These are phyloP conservation scores for Artibeus jamaicensis DNA, from an alignment of 2,797 vertebrate species.

Conservation along the genomic window DNA sequence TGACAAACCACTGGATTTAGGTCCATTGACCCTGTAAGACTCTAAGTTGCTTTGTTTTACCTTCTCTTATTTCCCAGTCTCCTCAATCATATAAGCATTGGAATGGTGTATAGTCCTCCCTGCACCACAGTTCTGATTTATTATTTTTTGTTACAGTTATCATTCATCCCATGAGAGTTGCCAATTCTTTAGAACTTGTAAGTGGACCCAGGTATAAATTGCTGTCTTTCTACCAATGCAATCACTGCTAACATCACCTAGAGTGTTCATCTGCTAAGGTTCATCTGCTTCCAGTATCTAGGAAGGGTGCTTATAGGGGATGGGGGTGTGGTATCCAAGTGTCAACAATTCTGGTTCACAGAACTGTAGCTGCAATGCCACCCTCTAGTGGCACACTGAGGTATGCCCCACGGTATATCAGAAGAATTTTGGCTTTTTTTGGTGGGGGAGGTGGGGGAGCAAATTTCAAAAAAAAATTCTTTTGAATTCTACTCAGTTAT, in stretches of 20 bases:
- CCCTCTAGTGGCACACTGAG: constrained; percentile 17
- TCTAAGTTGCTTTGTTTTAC: neutral
- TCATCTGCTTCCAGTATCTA: neutral
- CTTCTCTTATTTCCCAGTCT: neutral
- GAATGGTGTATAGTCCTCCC: neutral
- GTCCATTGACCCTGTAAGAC: neutral
- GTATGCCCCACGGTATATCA: neutral
- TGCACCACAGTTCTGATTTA: neutral
- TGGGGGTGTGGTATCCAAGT: neutral
- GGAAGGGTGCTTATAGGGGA: neutral
- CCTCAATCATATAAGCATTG: neutral
- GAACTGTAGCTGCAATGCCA: neutral
- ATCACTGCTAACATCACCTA: neutral
- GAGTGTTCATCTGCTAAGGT: neutral
- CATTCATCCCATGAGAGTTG: neutral
- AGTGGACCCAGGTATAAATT: neutral
- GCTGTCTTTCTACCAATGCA: neutral
- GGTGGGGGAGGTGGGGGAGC: neutral
- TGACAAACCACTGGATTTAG: neutral
- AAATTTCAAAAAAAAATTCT: neutral
- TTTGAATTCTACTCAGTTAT: neutral
- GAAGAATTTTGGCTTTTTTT: neutral
- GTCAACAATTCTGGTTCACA: neutral
- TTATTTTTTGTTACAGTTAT: neutral
- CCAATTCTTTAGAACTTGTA: neutral